Base-by-base conservation (phyloP, 2,797 vertebrate species). In the Sciaenops ocellatus region DNA sequence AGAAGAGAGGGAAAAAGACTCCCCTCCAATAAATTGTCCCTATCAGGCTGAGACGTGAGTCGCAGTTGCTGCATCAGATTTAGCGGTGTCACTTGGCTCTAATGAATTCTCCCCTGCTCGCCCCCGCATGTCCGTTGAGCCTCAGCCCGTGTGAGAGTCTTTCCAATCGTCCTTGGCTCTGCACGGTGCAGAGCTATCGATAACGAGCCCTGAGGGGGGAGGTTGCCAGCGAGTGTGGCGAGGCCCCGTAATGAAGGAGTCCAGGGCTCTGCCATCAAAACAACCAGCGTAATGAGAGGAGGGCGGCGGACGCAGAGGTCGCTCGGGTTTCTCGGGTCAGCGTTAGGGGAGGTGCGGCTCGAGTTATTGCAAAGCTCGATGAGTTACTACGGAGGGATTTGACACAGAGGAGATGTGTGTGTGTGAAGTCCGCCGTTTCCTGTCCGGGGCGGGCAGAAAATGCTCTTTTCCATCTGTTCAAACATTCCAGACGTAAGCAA, bases 191-290 rank as follows among this genome's bases (percentile, higher is more conserved):
- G 73, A 24, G 80, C 90, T 79, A 86, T 93, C 67, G 90, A 91
- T 92, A 92, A 92, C 84, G 69, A 93, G 91, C 83, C 91, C 85
- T 82, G 51, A 78, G 89, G 91, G 87, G 9, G 91, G 87, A 15
- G 82, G 22, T 65, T 46, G 70, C 71, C 82, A 57, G 84, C 1
- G 73, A 79, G 83, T 65, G 3, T 7, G 8, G 59, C 7, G 1
- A 52, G 76, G 69, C 62, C 82, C 75, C 70, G 38, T 93, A 92
- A 93, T 90, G 91, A 91, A 86, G 89, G 83, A 87, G 74, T 47
- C 76, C 64, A 28, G 71, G 69, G 75, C 78, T 76, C 62, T 80
- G 86, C 74, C 1, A 73, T 69, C 81, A 76, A 87, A 87, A 87
- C 82, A 84, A 73, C 66, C 24, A 61, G 76, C 20, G 6, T 93